Evolutionary conservation across 2,797 vertebrate genomes (phyloP).

Genomic region (Muraenolepis orangiensis): DNA sequence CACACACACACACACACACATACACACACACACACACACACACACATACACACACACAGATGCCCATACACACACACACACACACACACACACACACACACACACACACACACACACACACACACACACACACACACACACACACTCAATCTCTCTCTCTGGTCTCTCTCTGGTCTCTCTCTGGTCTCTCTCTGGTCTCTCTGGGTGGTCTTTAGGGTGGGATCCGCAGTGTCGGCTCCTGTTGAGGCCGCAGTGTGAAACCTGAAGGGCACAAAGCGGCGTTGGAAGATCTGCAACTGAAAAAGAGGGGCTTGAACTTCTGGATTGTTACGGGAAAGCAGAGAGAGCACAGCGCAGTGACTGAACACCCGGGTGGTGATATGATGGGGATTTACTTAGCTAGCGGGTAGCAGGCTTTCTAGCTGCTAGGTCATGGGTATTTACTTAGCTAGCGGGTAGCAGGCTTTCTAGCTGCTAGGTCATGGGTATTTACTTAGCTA

Average conservation of each 20-base stretch:
- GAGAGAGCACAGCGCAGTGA: constrained; percentile 64
- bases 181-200: constrained; percentile 95
- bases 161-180: constrained; percentile 97
- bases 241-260: constrained; percentile 98
- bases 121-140: no score
- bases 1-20: no score
- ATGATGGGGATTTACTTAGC: constrained; percentile 67
- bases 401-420: constrained; percentile 29
- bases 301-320: constrained; percentile 52
- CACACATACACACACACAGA: no score
- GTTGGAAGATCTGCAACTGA: constrained; percentile 85
- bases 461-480: no score
- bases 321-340: constrained; percentile 87
- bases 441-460: no score
- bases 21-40: no score
- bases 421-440: background rate
- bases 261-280: constrained; percentile 91
- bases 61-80: no score
- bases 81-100: no score
- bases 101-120: no score
- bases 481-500: no score
- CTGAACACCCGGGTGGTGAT: constrained; percentile 52
- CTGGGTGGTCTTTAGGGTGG: no score
- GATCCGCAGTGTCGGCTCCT: constrained; percentile 94
- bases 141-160: no score